A percentile compares a stretch with the other conserved stretches of the same genome.
Conservation (phyloP, 2,888 invertebrate species). For the Cataglyphis livida region DNA sequence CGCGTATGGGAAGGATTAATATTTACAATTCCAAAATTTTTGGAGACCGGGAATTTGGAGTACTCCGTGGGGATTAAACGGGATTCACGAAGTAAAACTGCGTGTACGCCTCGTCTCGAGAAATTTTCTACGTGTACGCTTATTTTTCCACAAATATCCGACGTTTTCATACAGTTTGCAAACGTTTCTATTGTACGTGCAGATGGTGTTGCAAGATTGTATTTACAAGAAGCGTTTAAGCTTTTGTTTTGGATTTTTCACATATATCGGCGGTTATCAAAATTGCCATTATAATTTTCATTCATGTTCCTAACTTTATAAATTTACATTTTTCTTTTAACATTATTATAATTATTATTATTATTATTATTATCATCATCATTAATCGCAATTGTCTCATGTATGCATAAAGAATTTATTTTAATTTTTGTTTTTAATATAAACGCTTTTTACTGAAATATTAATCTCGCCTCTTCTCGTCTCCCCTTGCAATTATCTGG, state of each 20-base stretch:
- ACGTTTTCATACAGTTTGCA: conserved; percentile 6
- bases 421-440: not conserved
- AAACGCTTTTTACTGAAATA: not conserved
- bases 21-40: conserved; percentile 22
- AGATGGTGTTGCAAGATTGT: conserved; percentile 13
- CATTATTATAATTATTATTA: not conserved
- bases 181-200: conserved; percentile 34
- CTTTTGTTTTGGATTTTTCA: conserved; percentile 34
- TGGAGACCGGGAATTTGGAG: not conserved
- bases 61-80: conserved; percentile 18
- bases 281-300: not conserved
- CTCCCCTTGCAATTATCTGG: not conserved
- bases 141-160: not conserved
- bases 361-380: not conserved
- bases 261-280: conserved; percentile 4
- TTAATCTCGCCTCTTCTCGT: conserved; percentile 1
- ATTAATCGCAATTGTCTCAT: not conserved
- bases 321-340: not conserved
- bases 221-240: conserved; percentile 24
- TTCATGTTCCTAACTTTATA: not conserved
- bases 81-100: conserved; percentile 19
- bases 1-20: conserved; percentile 4
- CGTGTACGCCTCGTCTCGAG: not conserved
- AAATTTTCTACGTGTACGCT: conserved; percentile 18
- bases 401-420: not conserved